Conservation (phyloP, 2,888 invertebrate species). For the Lepetodrilus schrolli region DNA sequence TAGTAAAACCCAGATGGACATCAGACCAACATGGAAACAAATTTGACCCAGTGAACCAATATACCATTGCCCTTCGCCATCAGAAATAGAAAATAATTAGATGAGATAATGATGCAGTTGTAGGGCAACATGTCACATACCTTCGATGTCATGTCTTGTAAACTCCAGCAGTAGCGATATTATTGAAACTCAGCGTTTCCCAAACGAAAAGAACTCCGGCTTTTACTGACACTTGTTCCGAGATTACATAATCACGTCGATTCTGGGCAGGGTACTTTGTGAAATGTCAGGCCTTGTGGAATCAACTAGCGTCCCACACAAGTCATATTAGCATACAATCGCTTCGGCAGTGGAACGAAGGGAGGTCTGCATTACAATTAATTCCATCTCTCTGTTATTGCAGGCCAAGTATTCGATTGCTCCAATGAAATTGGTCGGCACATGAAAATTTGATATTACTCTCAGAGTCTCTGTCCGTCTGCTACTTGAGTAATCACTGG, state of each 20-base stretch:
- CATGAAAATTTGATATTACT: not conserved
- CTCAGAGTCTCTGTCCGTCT: no score
- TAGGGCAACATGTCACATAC: no score
- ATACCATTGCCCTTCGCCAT: no score
- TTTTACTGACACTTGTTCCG: not conserved
- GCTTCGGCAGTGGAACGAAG: not conserved
- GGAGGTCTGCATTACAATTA: not conserved
- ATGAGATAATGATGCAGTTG: no score
- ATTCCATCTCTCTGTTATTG: not conserved
- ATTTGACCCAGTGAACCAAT: no score
- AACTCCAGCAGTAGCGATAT: no score
- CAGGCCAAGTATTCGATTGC: not conserved
- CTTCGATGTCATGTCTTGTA: not conserved
- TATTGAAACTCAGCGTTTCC: no score
- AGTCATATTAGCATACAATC: slow-evolving; percentile 11
- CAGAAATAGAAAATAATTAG: no score
- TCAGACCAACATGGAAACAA: no score
- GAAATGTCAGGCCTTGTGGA: not conserved
- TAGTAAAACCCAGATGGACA: no score
- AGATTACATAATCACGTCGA: slow-evolving; percentile 3
- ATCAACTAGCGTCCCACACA: not conserved
- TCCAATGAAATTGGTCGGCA: not conserved
- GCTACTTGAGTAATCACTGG: no score
- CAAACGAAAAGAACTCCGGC: no score
- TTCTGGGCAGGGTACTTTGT: not conserved